Conservation (phyloP, 2,888 invertebrate genomes). For the Cheilosia urbana region DNA sequence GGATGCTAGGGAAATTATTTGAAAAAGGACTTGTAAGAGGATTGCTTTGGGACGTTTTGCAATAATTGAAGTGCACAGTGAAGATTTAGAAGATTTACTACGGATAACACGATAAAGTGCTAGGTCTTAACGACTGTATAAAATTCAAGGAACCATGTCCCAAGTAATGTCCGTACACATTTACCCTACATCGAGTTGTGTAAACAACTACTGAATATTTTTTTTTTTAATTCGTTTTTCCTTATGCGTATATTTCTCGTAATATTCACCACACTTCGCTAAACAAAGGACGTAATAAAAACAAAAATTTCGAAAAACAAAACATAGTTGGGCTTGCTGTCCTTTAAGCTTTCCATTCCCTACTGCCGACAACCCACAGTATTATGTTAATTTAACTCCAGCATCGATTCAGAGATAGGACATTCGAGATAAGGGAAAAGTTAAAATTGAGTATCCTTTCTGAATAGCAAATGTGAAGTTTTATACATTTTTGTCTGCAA, state of each 20-base stretch:
- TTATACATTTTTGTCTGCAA: conserved; percentile 39
- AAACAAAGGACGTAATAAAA: conserved; percentile 20
- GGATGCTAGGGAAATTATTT: conserved; percentile 28
- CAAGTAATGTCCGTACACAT: too few species aligned
- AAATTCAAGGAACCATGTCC: background rate
- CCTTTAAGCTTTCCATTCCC: conserved; percentile 1
- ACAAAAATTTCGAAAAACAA: conserved; percentile 15
- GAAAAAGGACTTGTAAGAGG: conserved; percentile 41
- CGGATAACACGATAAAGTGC: background rate
- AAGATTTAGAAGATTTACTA: conserved; percentile 26
- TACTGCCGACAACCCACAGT: conserved; percentile 44
- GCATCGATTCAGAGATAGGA: conserved; percentile 60
- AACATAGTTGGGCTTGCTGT: conserved; percentile 22
- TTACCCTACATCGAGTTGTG: background rate
- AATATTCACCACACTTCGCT: conserved; percentile 18
- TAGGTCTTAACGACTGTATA: background rate
- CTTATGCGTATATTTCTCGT: background rate
- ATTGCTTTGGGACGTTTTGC: conserved; percentile 30
- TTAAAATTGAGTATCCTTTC: conserved; percentile 74
- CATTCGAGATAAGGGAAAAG: conserved; percentile 71
- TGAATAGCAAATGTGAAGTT: conserved; percentile 70
- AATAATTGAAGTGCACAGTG: conserved; percentile 39
- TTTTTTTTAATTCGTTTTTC: conserved; percentile 19
- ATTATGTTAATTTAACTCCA: conserved; percentile 64
- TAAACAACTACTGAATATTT: background rate